Evolutionary conservation across 35 echinoderm and acorn worm genomes (phyloP), one percentile per base, ranked within the genome.

Genomic region (Hemicentrotus pulcherrimus): DNA sequence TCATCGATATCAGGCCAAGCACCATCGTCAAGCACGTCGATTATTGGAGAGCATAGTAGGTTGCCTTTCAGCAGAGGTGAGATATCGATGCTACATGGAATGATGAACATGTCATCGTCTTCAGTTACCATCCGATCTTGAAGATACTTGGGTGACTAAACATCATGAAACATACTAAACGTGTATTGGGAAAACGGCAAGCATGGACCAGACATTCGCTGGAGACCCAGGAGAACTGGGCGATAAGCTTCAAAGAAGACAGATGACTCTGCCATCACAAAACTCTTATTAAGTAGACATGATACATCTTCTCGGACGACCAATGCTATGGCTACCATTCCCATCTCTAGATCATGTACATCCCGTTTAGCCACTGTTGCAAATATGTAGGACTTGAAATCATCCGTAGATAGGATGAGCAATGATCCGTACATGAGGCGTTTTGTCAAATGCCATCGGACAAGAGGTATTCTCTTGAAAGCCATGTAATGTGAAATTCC

Each of bases 211-310:
- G 91, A 46, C 2, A 99, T 91, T 46, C 94, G 31, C 86, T 99
- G 94, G 19, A 99, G 96, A 47, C 97, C 95, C 31, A 92, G 24
- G 6, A 99, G 70, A 85, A 98, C 96, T 61, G 96, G 96, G 61
- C 97, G 92, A 70, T 99, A 97, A 22, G 96, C 97, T 94, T 99
- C 98, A 95, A 97, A 99, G 78, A 95, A 99, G 31, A 96, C 96
- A 14, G 95, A 32, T 16, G 98, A 97, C 86, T 99, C 98, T 16
- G 88, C 97, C 98, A 99, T 99, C 28, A 94, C 30, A 85, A 95
- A 99, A 1, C 9, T 85, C 47, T 86, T 46, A n/a, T 33, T 19
- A 31, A 61, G 48, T 11, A 55, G 33, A 55, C 86, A 46, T 14
- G 91, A 47, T 11, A 19, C 28, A 50, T 93, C 35, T 86, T 65